These are phyloP conservation scores for Lumbricus terrestris DNA, from an alignment of 2,888 invertebrate genomes.

Conservation along the genomic window DNA sequence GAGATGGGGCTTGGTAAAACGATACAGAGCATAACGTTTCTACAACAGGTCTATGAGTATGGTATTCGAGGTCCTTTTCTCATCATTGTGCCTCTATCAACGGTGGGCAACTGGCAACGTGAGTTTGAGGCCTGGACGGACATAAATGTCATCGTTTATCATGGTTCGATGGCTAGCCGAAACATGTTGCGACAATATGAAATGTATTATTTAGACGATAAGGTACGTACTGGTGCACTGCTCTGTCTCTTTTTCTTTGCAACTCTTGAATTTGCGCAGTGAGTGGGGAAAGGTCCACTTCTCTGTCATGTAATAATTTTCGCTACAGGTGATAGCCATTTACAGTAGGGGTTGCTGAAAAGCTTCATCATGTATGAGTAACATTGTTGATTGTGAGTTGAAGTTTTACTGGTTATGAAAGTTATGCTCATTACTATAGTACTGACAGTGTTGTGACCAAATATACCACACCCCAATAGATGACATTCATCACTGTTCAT, in stretches of 20 bases:
- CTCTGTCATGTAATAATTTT: constrained; percentile 3
- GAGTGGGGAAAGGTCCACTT: background rate
- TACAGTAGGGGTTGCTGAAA: too few relatives aligned
- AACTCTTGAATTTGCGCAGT: background rate
- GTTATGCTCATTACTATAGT: too few relatives aligned
- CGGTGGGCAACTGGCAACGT: constrained; percentile 98
- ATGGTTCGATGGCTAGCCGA: constrained; percentile 79
- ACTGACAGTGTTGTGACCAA: too few relatives aligned
- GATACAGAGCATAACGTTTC: constrained; percentile 96
- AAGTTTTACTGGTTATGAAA: too few relatives aligned
- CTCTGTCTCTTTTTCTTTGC: background rate
- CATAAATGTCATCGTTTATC: constrained; percentile 95
- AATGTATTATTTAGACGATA: constrained; percentile 82
- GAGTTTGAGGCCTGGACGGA: constrained; percentile 99
- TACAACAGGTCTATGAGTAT: constrained; percentile 75
- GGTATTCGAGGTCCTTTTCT: constrained; percentile 91
- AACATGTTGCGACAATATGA: constrained; percentile 98
- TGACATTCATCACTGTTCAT: too few relatives aligned
- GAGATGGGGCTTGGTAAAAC: constrained; percentile 99
- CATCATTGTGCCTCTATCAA: constrained; percentile 95
- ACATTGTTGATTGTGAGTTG: too few relatives aligned
- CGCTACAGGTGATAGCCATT: background rate
- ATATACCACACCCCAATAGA: too few relatives aligned
- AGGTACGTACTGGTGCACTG: constrained; percentile 25
- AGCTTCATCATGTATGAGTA: too few relatives aligned